phyloP scores from a whole-genome alignment of 1,140 invertebrate species.

The Drosophila kohkoa region DNA sequence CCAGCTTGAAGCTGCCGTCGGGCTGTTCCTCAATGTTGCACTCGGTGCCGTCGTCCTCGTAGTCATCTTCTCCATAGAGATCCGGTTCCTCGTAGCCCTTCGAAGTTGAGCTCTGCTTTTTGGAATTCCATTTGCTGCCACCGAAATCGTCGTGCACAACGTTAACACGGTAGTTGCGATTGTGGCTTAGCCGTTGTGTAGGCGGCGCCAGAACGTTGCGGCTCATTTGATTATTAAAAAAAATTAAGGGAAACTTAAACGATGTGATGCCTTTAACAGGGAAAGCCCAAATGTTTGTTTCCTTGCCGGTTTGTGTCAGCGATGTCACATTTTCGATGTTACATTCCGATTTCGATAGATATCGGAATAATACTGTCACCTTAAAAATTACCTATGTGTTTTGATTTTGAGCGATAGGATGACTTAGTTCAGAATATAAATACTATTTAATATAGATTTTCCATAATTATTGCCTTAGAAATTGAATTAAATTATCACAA shows the following conservation, averaged over 20 bases:
- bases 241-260: neutral
- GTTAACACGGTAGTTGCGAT: conserved; percentile 75
- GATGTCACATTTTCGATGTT: neutral
- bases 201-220: conserved; percentile 71
- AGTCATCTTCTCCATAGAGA: conserved; percentile 73
- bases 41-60: conserved; percentile 53
- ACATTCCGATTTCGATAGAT: neutral
- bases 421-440: too few relatives aligned
- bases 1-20: conserved; percentile 56
- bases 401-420: too few relatives aligned
- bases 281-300: neutral
- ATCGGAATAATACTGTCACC: too few relatives aligned
- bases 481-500: too few relatives aligned
- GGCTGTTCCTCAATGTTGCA: conserved; percentile 48
- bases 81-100: conserved; percentile 67
- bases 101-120: conserved; percentile 23
- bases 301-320: neutral
- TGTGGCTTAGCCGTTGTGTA: conserved; percentile 59
- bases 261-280: neutral
- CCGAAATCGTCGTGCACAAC: conserved; percentile 76
- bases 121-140: conserved; percentile 58
- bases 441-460: too few relatives aligned
- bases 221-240: too few relatives aligned
- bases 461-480: too few relatives aligned
- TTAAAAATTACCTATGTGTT: too few relatives aligned